Conservation (phyloP, 2,113 vertebrate species). For the Lepisosteus oculatus region DNA sequence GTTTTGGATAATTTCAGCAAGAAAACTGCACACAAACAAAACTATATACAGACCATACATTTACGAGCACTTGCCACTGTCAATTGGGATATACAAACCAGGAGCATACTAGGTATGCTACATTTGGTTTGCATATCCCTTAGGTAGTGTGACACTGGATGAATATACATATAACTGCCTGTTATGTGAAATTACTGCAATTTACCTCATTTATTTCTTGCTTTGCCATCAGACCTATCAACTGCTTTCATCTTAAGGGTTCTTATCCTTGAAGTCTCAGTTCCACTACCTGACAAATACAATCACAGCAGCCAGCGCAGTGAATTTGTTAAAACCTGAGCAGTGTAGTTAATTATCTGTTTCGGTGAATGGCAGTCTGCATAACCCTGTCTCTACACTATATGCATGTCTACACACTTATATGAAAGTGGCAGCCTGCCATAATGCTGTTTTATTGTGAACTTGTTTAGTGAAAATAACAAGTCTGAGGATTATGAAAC, state of each 20-base stretch:
- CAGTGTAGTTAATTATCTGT: slow-evolving; percentile 55
- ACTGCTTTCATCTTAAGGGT: slow-evolving; percentile 12
- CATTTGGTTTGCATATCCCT: slow-evolving; percentile 12
- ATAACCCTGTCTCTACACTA: slow-evolving; percentile 41
- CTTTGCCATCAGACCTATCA: slow-evolving; percentile 55
- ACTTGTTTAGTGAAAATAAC: slow-evolving; percentile 62
- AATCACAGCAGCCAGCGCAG: slow-evolving; percentile 35
- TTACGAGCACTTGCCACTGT: slow-evolving; percentile 5
- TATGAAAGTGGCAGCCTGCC: slow-evolving; percentile 45
- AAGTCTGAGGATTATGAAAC: slow-evolving; percentile 54
- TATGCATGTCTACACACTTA: slow-evolving; percentile 31
- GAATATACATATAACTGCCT: not conserved
- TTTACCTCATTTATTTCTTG: slow-evolving; percentile 40
- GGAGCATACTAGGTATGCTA: slow-evolving; percentile 1
- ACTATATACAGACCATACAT: not conserved
- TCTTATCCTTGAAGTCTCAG: slow-evolving; percentile 44
- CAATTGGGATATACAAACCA: not conserved
- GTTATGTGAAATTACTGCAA: slow-evolving; percentile 14
- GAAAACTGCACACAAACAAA: not conserved
- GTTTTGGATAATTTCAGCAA: not conserved
- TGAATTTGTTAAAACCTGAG: slow-evolving; percentile 39
- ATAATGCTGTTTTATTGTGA: slow-evolving; percentile 36
- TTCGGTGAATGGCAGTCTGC: slow-evolving; percentile 54
- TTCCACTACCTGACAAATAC: slow-evolving; percentile 55
- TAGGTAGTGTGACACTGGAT: not conserved